Evolutionary conservation across 2,797 vertebrate genomes (phyloP).

Genomic region (Thamnophis elegans): DNA sequence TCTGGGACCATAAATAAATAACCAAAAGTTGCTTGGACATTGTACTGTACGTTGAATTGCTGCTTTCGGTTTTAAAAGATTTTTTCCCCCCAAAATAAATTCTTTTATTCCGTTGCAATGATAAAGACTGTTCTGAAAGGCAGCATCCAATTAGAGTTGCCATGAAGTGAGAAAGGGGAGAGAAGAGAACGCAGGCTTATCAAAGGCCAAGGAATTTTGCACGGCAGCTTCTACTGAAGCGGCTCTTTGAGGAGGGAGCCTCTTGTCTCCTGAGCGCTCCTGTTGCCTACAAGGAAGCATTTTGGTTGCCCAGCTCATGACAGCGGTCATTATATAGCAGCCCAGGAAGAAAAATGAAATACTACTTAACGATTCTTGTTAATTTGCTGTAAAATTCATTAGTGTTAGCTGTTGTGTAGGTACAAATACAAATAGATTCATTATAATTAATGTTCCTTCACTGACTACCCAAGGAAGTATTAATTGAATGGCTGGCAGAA

Average conservation of each 20-base stretch:
- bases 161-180: not conserved
- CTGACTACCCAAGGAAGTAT: constrained; percentile 33
- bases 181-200: not conserved
- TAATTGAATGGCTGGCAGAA: constrained; percentile 57
- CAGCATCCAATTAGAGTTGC: not conserved
- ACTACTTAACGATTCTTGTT: not conserved
- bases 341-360: not conserved
- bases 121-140: not conserved
- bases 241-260: not conserved
- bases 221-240: not conserved
- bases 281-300: not conserved
- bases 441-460: constrained; percentile 52
- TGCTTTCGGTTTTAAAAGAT: not conserved
- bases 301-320: not conserved
- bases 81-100: not conserved
- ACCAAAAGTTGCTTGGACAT: not conserved
- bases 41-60: not conserved
- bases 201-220: not conserved
- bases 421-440: constrained; percentile 24
- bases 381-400: constrained; percentile 18
- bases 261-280: not conserved
- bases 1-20: not conserved
- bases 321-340: not conserved
- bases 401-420: constrained; percentile 8
- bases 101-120: not conserved